Evolutionary conservation across 2,113 vertebrate genomes (phyloP), one percentile per base, ranked within the genome.

Genomic region (Cnemophilus loriae): DNA sequence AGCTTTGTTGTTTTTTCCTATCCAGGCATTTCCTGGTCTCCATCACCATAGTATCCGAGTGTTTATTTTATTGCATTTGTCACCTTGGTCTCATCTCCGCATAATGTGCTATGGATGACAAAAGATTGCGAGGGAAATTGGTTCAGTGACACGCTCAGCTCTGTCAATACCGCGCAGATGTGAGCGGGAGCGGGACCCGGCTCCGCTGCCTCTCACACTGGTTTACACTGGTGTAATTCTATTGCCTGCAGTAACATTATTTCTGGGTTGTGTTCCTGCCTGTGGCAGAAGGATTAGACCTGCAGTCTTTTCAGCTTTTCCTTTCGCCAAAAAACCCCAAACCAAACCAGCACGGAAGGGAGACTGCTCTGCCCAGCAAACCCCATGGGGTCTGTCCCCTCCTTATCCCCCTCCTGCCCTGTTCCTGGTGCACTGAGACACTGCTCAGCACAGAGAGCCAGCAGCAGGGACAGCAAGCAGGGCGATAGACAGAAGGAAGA

Each of bases 11-110:
- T 35, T 74, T 85, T 65, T 74, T n/a, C 87, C 79, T 49, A 53
- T 23, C 85, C 14, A 69, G 79, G 79, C 92, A 55, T 88, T 87
- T 77, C 60, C 41, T 24, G 7, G 49, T 49, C 84, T 52, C 94
- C 94, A 95, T 96, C 95, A 90, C 95, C 95, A 90, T 73, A 91
- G 96, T 28, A 90, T 90, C 85, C 4, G 13, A 85, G 79, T n/a
- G 85, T 63, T 94, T 94, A 28, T 94, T 84, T 93, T 90, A 92
- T 90, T 94, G 85, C 92, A 53, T 79, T 90, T 88, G 87, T 95
- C 96, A 95, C 95, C 95, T 97, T 39, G 90, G 71, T 77, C 92
- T 93, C 95, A 26, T 90, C 92, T 88, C 95, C 23, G 44, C 88
- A 91, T 56, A 88, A 92, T 71, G 95, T 64, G 39, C 68, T 9